Evolutionary conservation across 2,113 vertebrate genomes (phyloP).

Genomic region (Cairina moschata): DNA sequence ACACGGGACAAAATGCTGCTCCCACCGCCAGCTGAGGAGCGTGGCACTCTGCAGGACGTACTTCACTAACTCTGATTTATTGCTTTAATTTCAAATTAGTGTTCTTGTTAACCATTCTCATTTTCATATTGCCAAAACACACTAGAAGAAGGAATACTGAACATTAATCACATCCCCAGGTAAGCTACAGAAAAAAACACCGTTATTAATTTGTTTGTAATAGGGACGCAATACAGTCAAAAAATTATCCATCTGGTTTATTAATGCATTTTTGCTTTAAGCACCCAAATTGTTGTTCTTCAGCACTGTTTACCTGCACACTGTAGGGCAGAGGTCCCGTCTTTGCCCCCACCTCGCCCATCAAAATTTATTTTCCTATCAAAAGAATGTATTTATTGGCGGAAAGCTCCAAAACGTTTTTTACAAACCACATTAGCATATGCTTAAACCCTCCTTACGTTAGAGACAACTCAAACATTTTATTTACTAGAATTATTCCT

Average conservation of each 20-base stretch:
- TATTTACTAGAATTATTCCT: slow-evolving; percentile 19
- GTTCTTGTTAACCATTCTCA: slow-evolving; percentile 48
- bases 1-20: slow-evolving; percentile 47
- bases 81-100: slow-evolving; percentile 46
- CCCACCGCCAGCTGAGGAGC: slow-evolving; percentile 12
- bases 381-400: neutral
- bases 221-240: slow-evolving; percentile 49
- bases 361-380: neutral
- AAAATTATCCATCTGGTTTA: slow-evolving; percentile 60
- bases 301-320: slow-evolving; percentile 25
- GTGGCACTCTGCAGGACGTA: slow-evolving; percentile 16
- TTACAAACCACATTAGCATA: neutral
- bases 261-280: slow-evolving; percentile 56
- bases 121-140: slow-evolving; percentile 62
- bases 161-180: slow-evolving; percentile 72
- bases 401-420: neutral
- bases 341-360: neutral
- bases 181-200: slow-evolving; percentile 52
- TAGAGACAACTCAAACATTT: neutral
- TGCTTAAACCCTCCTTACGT: neutral
- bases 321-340: neutral
- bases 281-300: slow-evolving; percentile 33
- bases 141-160: slow-evolving; percentile 57
- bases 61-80: slow-evolving; percentile 76
- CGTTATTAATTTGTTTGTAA: slow-evolving; percentile 64